A percentile compares a stretch with the other conserved stretches of the same genome.
These are phyloP conservation scores for Monoplex corrugatus DNA, from an alignment of 2,888 invertebrate species.

Conservation along the genomic window DNA sequence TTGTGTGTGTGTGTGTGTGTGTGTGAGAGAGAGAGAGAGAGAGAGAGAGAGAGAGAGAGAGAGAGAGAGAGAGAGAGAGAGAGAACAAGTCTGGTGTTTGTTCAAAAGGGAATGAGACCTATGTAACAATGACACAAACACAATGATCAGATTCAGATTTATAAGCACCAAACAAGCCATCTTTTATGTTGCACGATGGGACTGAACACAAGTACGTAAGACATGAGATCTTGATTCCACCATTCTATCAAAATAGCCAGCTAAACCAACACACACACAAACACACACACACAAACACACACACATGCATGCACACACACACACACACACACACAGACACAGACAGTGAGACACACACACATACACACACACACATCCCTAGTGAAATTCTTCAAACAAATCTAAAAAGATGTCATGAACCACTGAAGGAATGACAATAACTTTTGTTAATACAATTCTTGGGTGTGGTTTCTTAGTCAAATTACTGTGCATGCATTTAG, in stretches of 20 bases:
- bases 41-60: neutral
- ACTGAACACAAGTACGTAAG: neutral
- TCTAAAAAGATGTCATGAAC: neutral
- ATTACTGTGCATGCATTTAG: no score
- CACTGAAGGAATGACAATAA: no score
- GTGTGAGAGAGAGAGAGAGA: neutral
- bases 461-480: no score
- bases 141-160: no score
- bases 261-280: neutral
- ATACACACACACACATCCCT: neutral
- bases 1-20: constrained; percentile 12
- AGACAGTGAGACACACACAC: neutral
- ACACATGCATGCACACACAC: neutral
- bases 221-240: neutral
- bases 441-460: no score
- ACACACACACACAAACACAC: neutral
- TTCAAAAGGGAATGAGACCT: no score
- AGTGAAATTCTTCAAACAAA: neutral
- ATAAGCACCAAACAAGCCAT: no score
- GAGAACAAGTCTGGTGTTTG: neutral
- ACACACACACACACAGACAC: neutral
- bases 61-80: neutral
- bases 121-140: no score
- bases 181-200: no score
- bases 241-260: neutral